Conservation (phyloP, 2,888 invertebrate species). For the Cryptocephalus moraei region DNA sequence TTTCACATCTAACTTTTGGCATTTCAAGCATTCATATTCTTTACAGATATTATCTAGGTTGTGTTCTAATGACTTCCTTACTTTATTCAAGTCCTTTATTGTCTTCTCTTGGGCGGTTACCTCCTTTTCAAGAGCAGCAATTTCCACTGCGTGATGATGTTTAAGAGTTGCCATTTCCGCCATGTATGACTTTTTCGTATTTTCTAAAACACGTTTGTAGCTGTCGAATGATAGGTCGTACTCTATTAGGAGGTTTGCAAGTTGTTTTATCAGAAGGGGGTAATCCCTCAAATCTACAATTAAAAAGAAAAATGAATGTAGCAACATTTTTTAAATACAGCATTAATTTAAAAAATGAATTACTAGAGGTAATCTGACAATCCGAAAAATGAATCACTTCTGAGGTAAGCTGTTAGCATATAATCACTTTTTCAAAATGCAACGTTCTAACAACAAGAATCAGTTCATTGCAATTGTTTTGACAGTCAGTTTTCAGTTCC, state of each 20-base stretch:
- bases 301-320: constrained; percentile 1
- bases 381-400: too few species aligned
- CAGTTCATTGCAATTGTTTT: too few species aligned
- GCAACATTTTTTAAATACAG: too few species aligned
- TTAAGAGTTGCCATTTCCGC: constrained; percentile 12
- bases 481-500: neutral
- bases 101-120: constrained; percentile 9
- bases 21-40: constrained; percentile 13
- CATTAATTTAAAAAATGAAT: too few species aligned
- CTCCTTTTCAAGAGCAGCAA: constrained; percentile 15
- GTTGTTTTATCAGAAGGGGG: constrained; percentile 14
- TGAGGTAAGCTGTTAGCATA: too few species aligned
- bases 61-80: constrained; percentile 12
- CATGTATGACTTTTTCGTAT: constrained; percentile 13
- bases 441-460: too few species aligned
- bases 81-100: constrained; percentile 10
- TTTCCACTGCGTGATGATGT: constrained; percentile 9
- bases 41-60: constrained; percentile 10
- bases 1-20: constrained; percentile 4
- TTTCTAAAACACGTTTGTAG: constrained; percentile 8
- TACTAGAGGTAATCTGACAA: too few species aligned
- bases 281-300: constrained; percentile 13
- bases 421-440: too few species aligned
- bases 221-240: constrained; percentile 7
- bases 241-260: constrained; percentile 10